Evolutionary conservation across 1,140 invertebrate species (phyloP).

Genomic region (Physella acuta): DNA sequence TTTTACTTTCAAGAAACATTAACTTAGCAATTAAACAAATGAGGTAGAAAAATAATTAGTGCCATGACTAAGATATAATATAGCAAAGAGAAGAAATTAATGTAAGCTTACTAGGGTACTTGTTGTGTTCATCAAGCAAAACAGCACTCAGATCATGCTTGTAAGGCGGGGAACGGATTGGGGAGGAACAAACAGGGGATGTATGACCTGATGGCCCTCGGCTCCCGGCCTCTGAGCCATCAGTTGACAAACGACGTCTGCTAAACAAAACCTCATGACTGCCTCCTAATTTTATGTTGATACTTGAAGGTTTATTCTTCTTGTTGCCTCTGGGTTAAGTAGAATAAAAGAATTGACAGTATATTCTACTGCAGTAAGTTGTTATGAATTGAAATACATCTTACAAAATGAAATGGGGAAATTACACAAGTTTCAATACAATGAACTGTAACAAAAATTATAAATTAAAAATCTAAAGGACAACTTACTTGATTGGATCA

Average conservation of each 20-base stretch:
- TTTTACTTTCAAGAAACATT: too few relatives aligned
- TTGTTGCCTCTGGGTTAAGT: too few relatives aligned
- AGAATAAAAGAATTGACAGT: too few relatives aligned
- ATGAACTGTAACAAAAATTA: background rate
- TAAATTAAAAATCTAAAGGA: too few relatives aligned
- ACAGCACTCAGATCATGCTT: conserved; percentile 33
- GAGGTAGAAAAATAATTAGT: background rate
- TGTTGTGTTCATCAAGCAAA: conserved; percentile 29
- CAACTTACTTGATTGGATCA: conserved; percentile 42
- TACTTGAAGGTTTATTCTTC: conserved; percentile 46
- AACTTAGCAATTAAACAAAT: background rate
- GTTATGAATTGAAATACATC: too few relatives aligned
- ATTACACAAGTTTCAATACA: background rate
- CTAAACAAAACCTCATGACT: conserved; percentile 49
- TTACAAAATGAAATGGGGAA: too few relatives aligned
- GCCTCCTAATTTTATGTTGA: conserved; percentile 40
- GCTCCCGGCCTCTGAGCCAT: conserved; percentile 64
- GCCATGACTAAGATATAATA: background rate
- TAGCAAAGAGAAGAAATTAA: background rate
- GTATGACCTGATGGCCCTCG: conserved; percentile 56
- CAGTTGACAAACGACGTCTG: conserved; percentile 70
- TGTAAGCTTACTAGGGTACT: conserved; percentile 33
- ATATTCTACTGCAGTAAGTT: too few relatives aligned
- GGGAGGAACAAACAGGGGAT: conserved; percentile 66
- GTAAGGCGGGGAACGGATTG: conserved; percentile 54